phyloP scores from a whole-genome alignment of 2,888 invertebrate species.

The Ptychoptera contaminata region DNA sequence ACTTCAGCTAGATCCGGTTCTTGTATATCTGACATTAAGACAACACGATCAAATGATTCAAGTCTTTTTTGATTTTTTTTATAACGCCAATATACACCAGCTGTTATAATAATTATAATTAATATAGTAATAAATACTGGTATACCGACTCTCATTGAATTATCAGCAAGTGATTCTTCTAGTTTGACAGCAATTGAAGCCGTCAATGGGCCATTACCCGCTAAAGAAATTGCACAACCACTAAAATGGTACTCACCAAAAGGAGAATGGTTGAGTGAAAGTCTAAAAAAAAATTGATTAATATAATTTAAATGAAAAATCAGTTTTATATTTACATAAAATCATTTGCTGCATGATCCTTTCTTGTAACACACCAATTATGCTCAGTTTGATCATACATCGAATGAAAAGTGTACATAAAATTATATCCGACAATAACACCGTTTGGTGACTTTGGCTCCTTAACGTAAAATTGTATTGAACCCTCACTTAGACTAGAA shows the following conservation, averaged over 20 bases:
- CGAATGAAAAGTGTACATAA: conserved; percentile 32
- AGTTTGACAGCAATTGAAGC: conserved; percentile 6
- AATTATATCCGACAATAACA: conserved; percentile 42
- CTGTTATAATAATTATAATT: no score
- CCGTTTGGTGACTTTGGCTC: conserved; percentile 49
- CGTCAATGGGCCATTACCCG: conserved; percentile 34
- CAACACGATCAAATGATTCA: no score
- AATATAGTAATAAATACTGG: no score
- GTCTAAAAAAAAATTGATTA: not conserved
- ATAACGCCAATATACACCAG: no score
- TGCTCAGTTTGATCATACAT: conserved; percentile 23
- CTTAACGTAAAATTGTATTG: conserved; percentile 34
- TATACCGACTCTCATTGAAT: not conserved
- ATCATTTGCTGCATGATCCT: conserved; percentile 16
- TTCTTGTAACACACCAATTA: conserved; percentile 35
- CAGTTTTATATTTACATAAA: conserved; percentile 4
- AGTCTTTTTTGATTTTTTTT: no score
- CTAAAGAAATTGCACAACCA: conserved; percentile 42
- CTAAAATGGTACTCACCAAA: conserved; percentile 26
- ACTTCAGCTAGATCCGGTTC: no score
- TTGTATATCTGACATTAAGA: no score
- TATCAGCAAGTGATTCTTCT: not conserved
- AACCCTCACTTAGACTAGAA: conserved; percentile 8
- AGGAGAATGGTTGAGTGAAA: not conserved
- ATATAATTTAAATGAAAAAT: not conserved